These are phyloP conservation scores for Elysia chlorotica DNA, from an alignment of 1,140 invertebrate species.

Conservation along the genomic window DNA sequence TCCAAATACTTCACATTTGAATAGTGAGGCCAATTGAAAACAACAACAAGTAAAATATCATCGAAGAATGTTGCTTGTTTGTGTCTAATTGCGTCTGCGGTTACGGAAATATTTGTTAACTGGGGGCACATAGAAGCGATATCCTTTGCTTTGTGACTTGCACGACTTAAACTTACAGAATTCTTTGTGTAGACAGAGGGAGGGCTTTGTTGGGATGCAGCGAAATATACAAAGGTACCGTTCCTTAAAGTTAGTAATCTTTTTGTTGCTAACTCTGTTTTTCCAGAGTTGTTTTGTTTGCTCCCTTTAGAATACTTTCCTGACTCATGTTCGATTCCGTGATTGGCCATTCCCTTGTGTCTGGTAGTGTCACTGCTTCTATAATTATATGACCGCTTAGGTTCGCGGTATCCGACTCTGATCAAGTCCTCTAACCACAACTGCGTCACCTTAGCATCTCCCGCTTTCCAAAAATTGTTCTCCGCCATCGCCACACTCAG, in stretches of 20 bases:
- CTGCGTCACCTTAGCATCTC: conserved; percentile 28
- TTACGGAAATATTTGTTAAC: neutral
- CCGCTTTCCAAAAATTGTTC: conserved; percentile 27
- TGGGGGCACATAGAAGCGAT: neutral
- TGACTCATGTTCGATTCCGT: neutral
- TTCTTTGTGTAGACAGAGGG: neutral
- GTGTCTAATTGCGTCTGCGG: neutral
- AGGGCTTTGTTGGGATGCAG: neutral
- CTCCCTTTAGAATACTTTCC: neutral
- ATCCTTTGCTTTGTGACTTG: neutral
- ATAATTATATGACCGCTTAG: conserved; percentile 20
- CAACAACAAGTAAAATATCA: conserved; percentile 6
- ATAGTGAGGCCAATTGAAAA: conserved; percentile 11
- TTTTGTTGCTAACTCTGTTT: neutral
- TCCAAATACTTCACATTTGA: neutral
- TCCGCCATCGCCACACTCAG: conserved; percentile 27
- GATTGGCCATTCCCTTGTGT: no score
- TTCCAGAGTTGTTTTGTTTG: neutral
- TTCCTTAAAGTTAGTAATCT: neutral
- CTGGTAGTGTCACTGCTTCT: no score
- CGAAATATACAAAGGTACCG: neutral
- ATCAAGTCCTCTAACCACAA: conserved; percentile 37
- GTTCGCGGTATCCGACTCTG: conserved; percentile 25
- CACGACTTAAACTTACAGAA: neutral
- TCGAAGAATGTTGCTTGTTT: neutral